phyloP scores from a whole-genome alignment of 2,888 invertebrate species.

The Diachrysia chrysitis region DNA sequence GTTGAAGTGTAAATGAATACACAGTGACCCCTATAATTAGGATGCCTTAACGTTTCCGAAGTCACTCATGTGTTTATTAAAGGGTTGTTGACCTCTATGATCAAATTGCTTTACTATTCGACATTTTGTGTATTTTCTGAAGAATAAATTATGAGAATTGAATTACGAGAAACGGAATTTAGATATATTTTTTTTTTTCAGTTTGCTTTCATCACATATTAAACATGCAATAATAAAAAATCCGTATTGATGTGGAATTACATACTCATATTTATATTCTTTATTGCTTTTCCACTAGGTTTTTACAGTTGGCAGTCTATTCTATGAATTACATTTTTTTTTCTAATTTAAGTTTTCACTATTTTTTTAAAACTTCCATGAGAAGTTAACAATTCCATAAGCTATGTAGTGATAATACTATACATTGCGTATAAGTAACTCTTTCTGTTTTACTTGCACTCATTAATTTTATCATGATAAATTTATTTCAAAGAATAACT shows the following conservation, averaged over 20 bases:
- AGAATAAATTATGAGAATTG: neutral
- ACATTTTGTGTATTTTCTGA: neutral
- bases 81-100: neutral
- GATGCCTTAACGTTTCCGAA: neutral
- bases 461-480: constrained; percentile 39
- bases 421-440: neutral
- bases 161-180: neutral
- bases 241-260: no score
- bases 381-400: no score
- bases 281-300: no score
- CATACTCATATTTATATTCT: no score
- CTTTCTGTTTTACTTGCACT: constrained; percentile 9
- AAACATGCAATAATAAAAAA: no score
- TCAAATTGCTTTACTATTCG: neutral
- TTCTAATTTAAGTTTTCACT: no score
- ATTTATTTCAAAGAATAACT: constrained; percentile 39
- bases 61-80: neutral
- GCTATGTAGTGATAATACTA: neutral
- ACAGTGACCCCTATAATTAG: constrained; percentile 5
- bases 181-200: neutral
- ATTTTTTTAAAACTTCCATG: no score
- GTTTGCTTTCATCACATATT: neutral
- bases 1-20: neutral
- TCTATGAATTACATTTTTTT: no score
- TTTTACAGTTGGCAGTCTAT: no score